Evolutionary conservation across 1,140 invertebrate species (phyloP).

Genomic region (Drosophila mauritiana): DNA sequence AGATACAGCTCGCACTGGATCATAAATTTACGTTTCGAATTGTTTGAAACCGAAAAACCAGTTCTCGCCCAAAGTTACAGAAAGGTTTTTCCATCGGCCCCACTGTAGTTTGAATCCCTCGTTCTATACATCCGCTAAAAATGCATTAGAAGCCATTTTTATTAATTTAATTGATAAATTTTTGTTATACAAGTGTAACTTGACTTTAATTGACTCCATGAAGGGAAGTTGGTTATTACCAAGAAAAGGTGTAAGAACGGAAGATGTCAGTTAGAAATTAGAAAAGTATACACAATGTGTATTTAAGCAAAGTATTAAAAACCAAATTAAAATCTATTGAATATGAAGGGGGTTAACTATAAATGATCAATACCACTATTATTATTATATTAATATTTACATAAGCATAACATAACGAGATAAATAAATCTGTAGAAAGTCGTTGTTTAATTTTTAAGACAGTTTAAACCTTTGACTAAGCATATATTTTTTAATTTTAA

Average conservation of each 20-base stretch:
- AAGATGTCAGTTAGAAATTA: not conserved
- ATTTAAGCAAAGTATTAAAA: not conserved
- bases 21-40: constrained; percentile 82
- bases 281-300: not conserved
- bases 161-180: constrained; percentile 21
- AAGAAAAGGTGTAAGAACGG: constrained; percentile 3
- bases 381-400: not conserved
- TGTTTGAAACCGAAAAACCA: constrained; percentile 74
- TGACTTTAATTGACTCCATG: constrained; percentile 11
- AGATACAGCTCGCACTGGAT: constrained; percentile 61
- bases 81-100: constrained; percentile 61
- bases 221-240: constrained; percentile 30
- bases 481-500: no score
- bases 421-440: no score
- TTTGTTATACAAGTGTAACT: constrained; percentile 6
- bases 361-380: no score
- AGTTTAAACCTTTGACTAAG: no score
- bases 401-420: no score
- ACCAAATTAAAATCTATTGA: no score
- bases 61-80: constrained; percentile 69
- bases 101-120: not conserved
- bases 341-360: no score
- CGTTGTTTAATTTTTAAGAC: no score
- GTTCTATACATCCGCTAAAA: constrained; percentile 15
- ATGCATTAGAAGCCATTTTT: constrained; percentile 17